phyloP scores from a whole-genome alignment of 2,113 vertebrate genomes.

The Oncorhynchus clarkii region DNA sequence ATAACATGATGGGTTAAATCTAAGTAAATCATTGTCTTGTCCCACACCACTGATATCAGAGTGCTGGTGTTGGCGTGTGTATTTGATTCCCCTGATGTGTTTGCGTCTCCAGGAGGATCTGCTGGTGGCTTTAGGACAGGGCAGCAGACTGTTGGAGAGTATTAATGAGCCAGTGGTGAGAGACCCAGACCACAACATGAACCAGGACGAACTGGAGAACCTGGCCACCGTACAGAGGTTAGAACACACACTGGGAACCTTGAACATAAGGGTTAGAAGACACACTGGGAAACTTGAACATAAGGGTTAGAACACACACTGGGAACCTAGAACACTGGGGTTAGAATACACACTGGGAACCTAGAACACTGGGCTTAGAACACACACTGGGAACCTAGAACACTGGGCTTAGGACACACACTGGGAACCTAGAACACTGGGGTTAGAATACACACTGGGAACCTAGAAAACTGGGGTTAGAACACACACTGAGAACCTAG shows the following conservation, averaged over 20 bases:
- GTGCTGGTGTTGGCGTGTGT: neutral
- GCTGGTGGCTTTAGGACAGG: constrained; percentile 78
- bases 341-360: constrained; percentile 22
- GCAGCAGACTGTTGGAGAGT: constrained; percentile 78
- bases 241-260: neutral
- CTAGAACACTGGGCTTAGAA: neutral
- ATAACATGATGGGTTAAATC: no score
- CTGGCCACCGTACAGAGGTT: constrained; percentile 83
- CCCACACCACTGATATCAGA: no score
- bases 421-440: neutral
- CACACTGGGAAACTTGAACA: no score
- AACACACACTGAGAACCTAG: neutral
- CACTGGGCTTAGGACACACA: no score
- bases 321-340: neutral
- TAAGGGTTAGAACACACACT: neutral
- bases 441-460: neutral
- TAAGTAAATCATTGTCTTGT: no score
- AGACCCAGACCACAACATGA: constrained; percentile 82
- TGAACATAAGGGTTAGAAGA: neutral
- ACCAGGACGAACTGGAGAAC: constrained; percentile 91
- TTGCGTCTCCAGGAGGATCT: constrained; percentile 79
- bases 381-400: neutral
- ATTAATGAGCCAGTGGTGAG: constrained; percentile 81
- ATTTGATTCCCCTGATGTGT: constrained; percentile 9
- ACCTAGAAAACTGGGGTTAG: neutral